phyloP scores from a whole-genome alignment of 2,113 vertebrate genomes.

The Calidris pugnax region DNA sequence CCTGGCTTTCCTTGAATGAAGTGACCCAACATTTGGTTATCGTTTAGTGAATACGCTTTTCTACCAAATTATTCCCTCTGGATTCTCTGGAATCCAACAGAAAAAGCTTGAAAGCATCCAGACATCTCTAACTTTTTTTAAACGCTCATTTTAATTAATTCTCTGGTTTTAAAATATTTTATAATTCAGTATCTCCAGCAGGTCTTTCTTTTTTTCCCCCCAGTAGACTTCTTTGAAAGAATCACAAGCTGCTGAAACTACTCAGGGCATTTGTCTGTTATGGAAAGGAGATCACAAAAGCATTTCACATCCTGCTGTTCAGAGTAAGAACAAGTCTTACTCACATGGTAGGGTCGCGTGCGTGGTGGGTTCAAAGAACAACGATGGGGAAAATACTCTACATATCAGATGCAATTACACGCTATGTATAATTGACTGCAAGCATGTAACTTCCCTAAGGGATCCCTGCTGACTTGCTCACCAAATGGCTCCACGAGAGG shows the following conservation, averaged over 20 bases:
- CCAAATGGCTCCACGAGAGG: neutral
- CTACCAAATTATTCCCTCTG: neutral
- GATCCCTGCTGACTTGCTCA: neutral
- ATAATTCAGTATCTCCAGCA: neutral
- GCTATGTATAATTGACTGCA: accelerated
- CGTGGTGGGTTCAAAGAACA: constrained; percentile 8
- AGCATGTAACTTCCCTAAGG: neutral
- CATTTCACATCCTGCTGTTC: constrained; percentile 29
- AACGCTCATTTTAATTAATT: constrained; percentile 12
- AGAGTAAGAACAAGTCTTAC: neutral
- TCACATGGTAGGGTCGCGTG: neutral
- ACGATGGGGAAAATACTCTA: neutral
- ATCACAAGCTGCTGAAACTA: neutral
- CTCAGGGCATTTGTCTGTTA: neutral
- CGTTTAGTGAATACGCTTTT: neutral
- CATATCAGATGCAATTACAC: neutral
- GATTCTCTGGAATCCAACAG: neutral
- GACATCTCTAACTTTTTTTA: neutral
- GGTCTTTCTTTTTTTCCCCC: neutral
- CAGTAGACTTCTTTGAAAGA: constrained; percentile 19
- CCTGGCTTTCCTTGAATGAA: neutral
- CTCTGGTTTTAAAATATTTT: neutral
- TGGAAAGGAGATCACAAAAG: constrained; percentile 20
- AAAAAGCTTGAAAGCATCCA: constrained; percentile 11
- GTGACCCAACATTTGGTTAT: neutral